phyloP scores from a whole-genome alignment of 2,113 vertebrate genomes.

The Callocephalon fimbriatum region DNA sequence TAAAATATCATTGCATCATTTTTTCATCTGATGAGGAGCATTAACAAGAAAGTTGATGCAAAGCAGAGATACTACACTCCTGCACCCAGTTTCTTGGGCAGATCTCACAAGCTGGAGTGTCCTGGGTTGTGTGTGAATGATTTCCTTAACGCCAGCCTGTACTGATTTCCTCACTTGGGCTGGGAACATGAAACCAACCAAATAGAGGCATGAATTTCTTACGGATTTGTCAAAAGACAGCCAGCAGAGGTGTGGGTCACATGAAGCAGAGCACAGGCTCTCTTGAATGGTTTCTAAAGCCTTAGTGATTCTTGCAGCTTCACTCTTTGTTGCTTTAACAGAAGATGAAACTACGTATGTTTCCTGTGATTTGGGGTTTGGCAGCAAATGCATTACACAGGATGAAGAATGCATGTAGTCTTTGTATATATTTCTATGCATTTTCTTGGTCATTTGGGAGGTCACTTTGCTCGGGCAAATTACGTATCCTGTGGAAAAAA shows the following conservation, averaged over 20 bases:
- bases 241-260: not conserved
- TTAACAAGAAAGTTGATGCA: not conserved
- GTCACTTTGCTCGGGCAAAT: not conserved
- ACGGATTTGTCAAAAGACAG: not conserved
- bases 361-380: slow-evolving; percentile 27
- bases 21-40: not conserved
- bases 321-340: not conserved
- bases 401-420: not conserved
- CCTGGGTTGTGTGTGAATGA: not conserved
- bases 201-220: not conserved
- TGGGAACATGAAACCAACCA: not conserved
- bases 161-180: not conserved
- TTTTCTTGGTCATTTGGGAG: not conserved
- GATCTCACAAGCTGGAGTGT: not conserved
- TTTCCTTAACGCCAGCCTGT: not conserved
- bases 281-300: not conserved
- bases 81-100: not conserved
- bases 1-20: not conserved
- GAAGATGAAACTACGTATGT: not conserved
- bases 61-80: not conserved
- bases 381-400: not conserved
- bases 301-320: not conserved
- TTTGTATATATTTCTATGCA: not conserved
- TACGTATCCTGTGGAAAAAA: not conserved
- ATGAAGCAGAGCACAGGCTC: not conserved